Conservation (phyloP, 2,113 vertebrate species). For the Enhydra lutris region DNA sequence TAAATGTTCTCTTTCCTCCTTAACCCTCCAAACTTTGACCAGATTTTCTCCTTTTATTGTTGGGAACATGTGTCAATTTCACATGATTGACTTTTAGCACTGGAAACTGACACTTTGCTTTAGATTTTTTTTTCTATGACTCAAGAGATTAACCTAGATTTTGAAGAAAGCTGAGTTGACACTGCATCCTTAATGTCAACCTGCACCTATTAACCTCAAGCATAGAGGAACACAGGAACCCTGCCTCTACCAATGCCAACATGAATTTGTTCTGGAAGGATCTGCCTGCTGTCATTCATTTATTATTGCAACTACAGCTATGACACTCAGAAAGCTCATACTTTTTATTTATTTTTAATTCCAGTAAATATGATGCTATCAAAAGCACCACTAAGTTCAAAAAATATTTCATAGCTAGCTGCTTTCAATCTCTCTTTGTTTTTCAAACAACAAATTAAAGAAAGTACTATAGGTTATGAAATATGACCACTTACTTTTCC, state of each 20-base stretch:
- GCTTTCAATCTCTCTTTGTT: neutral
- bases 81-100: neutral
- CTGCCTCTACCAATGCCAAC: neutral
- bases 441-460: neutral
- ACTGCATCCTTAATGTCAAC: neutral
- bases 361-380: neutral
- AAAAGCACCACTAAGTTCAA: neutral
- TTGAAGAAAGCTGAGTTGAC: neutral
- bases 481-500: neutral
- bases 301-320: neutral
- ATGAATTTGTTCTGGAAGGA: neutral
- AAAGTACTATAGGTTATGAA: neutral
- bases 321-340: neutral
- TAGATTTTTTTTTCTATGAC: neutral
- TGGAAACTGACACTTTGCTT: neutral
- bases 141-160: neutral
- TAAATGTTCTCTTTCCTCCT: neutral
- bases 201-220: neutral
- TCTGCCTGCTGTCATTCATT: neutral
- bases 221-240: neutral
- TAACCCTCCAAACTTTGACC: neutral
- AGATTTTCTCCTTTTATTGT: neutral
- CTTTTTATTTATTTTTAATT: neutral
- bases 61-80: neutral
- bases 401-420: neutral